Evolutionary conservation across 2,797 vertebrate genomes (phyloP).

Genomic region (Periophthalmus magnuspinnatus): DNA sequence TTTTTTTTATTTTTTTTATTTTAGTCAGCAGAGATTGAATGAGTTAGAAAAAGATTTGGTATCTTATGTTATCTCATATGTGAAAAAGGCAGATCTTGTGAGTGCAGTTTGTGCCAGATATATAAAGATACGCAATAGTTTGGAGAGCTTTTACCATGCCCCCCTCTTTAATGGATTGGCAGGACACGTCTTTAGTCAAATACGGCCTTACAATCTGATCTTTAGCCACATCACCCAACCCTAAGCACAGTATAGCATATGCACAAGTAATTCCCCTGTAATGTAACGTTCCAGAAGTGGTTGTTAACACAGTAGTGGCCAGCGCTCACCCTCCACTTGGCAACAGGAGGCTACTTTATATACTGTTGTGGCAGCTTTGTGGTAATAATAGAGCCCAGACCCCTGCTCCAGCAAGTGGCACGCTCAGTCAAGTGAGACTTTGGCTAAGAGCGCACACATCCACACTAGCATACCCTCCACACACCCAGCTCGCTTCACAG

Average conservation of each 20-base stretch:
- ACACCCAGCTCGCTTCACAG: slow-evolving; percentile 57
- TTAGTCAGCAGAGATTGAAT: too few species aligned
- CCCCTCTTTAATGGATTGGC: too few species aligned
- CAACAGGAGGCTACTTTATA: slow-evolving; percentile 69
- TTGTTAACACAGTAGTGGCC: slow-evolving; percentile 45
- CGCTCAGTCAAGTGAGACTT: slow-evolving; percentile 75
- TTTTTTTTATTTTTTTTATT: too few species aligned
- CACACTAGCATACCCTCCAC: slow-evolving; percentile 26
- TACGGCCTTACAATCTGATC: too few species aligned
- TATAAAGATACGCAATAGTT: too few species aligned
- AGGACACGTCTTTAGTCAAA: too few species aligned
- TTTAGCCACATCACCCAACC: too few species aligned
- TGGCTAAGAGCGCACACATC: slow-evolving; percentile 54
- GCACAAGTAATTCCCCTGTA: slow-evolving; percentile 9
- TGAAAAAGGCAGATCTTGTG: too few species aligned
- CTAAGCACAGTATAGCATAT: not conserved
- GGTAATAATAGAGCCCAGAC: slow-evolving; percentile 73
- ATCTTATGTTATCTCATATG: too few species aligned
- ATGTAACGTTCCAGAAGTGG: slow-evolving; percentile 26
- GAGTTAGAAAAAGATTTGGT: too few species aligned
- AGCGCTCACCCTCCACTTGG: slow-evolving; percentile 50
- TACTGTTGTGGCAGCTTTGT: slow-evolving; percentile 74
- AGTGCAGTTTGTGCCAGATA: too few species aligned
- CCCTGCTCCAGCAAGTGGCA: slow-evolving; percentile 66
- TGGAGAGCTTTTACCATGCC: too few species aligned